Conservation (phyloP, 2,888 invertebrate species). For the Pseudococcus longispinus region DNA sequence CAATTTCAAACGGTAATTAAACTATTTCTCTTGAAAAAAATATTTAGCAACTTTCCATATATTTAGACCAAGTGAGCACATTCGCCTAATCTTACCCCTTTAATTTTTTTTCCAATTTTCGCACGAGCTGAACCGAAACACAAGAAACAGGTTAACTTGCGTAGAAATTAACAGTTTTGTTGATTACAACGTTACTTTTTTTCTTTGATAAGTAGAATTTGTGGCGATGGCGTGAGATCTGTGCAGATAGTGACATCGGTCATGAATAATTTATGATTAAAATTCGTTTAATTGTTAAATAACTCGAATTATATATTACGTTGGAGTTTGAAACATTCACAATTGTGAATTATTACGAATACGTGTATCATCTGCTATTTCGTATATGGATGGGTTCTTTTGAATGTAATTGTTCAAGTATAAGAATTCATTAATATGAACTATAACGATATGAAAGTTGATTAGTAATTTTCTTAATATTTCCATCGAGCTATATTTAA, state of each 20-base stretch:
- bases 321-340: not conserved
- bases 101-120: not conserved
- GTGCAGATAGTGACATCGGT: slow-evolving; percentile 13
- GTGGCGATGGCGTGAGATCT: not conserved
- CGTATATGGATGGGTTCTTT: slow-evolving; percentile 11
- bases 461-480: slow-evolving; percentile 31
- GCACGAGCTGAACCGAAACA: not conserved
- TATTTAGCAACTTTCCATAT: not conserved
- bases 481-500: slow-evolving; percentile 14
- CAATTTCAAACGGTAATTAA: not conserved
- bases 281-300: slow-evolving; percentile 37
- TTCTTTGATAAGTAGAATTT: slow-evolving; percentile 6
- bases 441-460: slow-evolving; percentile 9
- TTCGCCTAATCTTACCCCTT: not conserved
- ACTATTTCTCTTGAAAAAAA: not conserved
- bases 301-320: not conserved
- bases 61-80: not conserved
- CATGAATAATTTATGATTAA: slow-evolving; percentile 31
- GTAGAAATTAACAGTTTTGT: not conserved
- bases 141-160: slow-evolving; percentile 11
- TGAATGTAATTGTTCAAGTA: not conserved
- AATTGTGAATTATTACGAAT: not conserved
- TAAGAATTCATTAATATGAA: not conserved
- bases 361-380: not conserved
- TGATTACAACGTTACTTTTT: not conserved